phyloP scores from a whole-genome alignment of 2,113 vertebrate species.

The Salvator merianae region DNA sequence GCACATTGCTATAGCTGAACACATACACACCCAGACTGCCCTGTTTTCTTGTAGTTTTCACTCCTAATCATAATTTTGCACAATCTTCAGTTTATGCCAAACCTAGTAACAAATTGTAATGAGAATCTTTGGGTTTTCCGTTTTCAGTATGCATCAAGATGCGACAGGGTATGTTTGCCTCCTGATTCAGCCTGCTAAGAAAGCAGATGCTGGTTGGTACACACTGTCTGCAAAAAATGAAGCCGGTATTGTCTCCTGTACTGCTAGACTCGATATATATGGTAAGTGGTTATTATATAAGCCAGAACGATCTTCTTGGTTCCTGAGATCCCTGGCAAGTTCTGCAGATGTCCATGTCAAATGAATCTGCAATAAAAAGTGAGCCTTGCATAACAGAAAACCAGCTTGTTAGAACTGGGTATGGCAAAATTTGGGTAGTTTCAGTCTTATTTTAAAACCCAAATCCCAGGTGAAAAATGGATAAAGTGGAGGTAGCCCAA shows the following conservation, averaged over 20 bases:
- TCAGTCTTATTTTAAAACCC: neutral
- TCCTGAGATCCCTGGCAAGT: neutral
- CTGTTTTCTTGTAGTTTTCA: neutral
- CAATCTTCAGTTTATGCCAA: neutral
- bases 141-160: conserved; percentile 92
- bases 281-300: conserved; percentile 70
- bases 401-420: neutral
- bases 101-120: neutral
- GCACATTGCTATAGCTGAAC: too few species aligned
- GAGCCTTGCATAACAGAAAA: neutral
- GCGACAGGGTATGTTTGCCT: conserved; percentile 94
- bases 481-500: neutral
- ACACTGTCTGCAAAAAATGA: conserved; percentile 95
- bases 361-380: neutral
- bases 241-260: conserved; percentile 91
- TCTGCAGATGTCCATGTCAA: neutral
- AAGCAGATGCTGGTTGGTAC: conserved; percentile 96
- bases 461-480: neutral
- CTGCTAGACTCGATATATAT: conserved; percentile 94
- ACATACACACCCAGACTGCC: neutral
- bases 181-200: conserved; percentile 92
- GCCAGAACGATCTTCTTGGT: neutral
- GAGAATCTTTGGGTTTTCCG: conserved; percentile 29
- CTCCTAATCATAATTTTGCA: rapidly evolving
- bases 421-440: neutral